Evolutionary conservation across 2,113 vertebrate genomes (phyloP).

Genomic region (Coregonus clupeaformis): DNA sequence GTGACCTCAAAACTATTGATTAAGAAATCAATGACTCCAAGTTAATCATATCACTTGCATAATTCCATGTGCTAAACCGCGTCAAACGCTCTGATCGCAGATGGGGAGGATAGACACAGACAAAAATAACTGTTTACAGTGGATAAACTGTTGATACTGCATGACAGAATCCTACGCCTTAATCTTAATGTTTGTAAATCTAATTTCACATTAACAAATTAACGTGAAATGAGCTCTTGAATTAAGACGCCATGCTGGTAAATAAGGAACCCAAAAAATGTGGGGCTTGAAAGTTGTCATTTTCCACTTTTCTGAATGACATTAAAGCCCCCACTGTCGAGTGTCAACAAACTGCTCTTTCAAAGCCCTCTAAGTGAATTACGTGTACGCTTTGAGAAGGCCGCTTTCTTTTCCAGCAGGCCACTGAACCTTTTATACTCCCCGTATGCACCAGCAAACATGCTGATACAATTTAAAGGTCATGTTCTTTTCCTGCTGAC

Average conservation of each 20-base stretch:
- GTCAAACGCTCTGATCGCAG: neutral
- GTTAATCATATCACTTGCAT: conserved; percentile 5
- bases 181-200: neutral
- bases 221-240: conserved; percentile 5
- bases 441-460: conserved; percentile 98
- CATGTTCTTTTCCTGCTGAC: conserved; percentile 99
- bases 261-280: conserved; percentile 10
- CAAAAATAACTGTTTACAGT: neutral
- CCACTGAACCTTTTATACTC: conserved; percentile 85
- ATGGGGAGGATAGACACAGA: neutral
- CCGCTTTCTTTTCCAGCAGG: conserved; percentile 67
- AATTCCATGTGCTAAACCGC: neutral
- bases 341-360: conserved; percentile 57
- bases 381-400: conserved; percentile 73
- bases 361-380: conserved; percentile 73
- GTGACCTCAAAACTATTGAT: neutral
- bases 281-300: conserved; percentile 19
- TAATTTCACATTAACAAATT: neutral
- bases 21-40: neutral
- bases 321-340: conserved; percentile 52
- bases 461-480: conserved; percentile 99
- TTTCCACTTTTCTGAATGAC: conserved; percentile 24
- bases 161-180: neutral
- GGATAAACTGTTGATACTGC: neutral
- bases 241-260: neutral